Percentiles rank a stretch among this genome's conserved stretches.
Conservation (phyloP, 2,113 vertebrate species). For the Cyrtonyx montezumae region DNA sequence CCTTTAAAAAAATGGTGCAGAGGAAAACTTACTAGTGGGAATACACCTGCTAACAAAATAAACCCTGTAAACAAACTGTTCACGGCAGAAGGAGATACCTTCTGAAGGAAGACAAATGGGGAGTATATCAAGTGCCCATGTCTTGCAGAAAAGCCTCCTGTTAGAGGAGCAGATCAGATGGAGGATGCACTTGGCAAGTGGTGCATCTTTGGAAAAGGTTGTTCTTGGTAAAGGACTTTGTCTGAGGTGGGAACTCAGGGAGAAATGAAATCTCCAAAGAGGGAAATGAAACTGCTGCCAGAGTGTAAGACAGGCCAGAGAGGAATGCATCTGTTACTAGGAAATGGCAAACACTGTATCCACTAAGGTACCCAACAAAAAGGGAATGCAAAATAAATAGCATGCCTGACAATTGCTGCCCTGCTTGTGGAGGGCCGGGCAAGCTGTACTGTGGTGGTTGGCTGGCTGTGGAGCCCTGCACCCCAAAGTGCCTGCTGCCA, state of each 20-base stretch:
- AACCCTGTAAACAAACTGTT: slow-evolving; percentile 53
- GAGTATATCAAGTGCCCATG: background rate
- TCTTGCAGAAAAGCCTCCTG: slow-evolving; percentile 2
- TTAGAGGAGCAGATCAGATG: background rate
- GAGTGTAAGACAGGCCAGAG: background rate
- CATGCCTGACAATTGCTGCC: background rate
- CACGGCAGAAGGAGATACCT: slow-evolving; percentile 11
- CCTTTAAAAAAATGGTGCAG: slow-evolving; percentile 76
- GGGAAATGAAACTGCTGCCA: background rate
- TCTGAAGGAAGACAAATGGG: slow-evolving; percentile 9
- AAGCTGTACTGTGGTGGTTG: background rate
- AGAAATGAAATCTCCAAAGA: background rate
- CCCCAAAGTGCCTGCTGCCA: background rate
- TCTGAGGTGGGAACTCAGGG: background rate
- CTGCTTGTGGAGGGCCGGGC: background rate
- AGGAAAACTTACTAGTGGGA: slow-evolving; percentile 70
- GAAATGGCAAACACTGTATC: background rate
- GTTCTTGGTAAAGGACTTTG: background rate
- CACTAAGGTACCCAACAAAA: background rate
- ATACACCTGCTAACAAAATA: slow-evolving; percentile 72
- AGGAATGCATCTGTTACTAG: background rate
- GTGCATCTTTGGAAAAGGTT: slow-evolving; percentile 12
- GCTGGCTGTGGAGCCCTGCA: background rate
- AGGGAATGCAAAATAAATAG: background rate
- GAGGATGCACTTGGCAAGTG: background rate